Conservation (phyloP, 2,113 vertebrate species). For the Indicator indicator region DNA sequence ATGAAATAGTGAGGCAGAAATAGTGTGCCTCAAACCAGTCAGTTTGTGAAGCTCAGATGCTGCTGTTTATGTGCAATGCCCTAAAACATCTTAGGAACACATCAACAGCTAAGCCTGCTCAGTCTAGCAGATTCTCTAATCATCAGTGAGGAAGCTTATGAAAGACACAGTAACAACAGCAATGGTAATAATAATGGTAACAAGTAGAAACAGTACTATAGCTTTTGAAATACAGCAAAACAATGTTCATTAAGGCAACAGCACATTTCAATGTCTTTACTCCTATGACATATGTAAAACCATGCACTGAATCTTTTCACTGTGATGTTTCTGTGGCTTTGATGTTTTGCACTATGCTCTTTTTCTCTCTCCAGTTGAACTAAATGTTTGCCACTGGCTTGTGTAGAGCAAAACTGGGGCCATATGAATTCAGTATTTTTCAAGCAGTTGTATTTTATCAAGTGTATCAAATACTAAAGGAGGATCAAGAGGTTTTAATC, state of each 20-base stretch:
- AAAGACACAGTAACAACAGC: not conserved
- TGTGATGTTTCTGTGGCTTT: not conserved
- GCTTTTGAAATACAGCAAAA: not conserved
- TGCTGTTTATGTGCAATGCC: not conserved
- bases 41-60: not conserved
- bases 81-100: not conserved
- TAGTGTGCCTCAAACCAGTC: not conserved
- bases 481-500: not conserved
- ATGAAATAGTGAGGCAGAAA: not conserved
- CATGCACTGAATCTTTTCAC: not conserved
- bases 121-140: not conserved
- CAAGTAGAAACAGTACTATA: not conserved
- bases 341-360: not conserved
- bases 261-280: not conserved
- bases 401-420: not conserved
- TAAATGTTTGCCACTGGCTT: not conserved
- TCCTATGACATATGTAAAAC: not conserved
- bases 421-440: not conserved
- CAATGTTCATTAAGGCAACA: not conserved
- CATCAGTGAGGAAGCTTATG: not conserved
- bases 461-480: not conserved
- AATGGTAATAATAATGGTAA: not conserved
- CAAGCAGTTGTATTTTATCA: not conserved
- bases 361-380: not conserved
- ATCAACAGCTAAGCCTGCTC: not conserved